These are phyloP conservation scores for Antechinus flavipes DNA, from an alignment of 2,113 vertebrate species.

Conservation along the genomic window DNA sequence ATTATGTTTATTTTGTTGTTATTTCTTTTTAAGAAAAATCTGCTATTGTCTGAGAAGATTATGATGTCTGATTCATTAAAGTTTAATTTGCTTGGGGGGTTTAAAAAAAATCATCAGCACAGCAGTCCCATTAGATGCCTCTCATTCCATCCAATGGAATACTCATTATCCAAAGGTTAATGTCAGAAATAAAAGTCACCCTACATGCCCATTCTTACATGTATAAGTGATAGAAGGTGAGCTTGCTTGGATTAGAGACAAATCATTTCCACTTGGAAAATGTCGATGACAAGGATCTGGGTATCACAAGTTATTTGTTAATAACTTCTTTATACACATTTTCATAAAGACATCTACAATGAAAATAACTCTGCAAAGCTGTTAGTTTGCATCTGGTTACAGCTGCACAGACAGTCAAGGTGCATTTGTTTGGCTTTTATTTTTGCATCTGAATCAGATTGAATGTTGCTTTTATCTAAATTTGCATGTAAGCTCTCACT, in stretches of 20 bases:
- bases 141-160: slow-evolving; percentile 70
- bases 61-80: slow-evolving; percentile 65
- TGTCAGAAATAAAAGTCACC: slow-evolving; percentile 63
- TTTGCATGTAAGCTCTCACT: slow-evolving; percentile 54
- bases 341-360: slow-evolving; percentile 7
- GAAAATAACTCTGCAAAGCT: not conserved
- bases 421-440: not conserved
- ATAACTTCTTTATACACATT: not conserved
- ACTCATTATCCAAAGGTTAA: slow-evolving; percentile 77
- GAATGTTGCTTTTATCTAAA: not conserved
- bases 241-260: slow-evolving; percentile 10
- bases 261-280: slow-evolving; percentile 59
- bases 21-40: slow-evolving; percentile 55
- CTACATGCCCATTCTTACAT: slow-evolving; percentile 25
- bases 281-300: not conserved
- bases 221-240: slow-evolving; percentile 59
- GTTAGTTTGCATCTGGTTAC: not conserved
- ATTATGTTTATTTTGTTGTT: slow-evolving; percentile 32
- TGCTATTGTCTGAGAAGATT: slow-evolving; percentile 58
- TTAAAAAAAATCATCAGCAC: slow-evolving; percentile 69
- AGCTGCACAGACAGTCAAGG: not conserved
- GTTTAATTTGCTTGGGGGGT: slow-evolving; percentile 72
- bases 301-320: slow-evolving; percentile 21
- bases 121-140: slow-evolving; percentile 67
- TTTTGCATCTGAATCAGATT: not conserved